Base-by-base conservation (phyloP, 2,113 vertebrate genomes). In the Petaurus breviceps region DNA sequence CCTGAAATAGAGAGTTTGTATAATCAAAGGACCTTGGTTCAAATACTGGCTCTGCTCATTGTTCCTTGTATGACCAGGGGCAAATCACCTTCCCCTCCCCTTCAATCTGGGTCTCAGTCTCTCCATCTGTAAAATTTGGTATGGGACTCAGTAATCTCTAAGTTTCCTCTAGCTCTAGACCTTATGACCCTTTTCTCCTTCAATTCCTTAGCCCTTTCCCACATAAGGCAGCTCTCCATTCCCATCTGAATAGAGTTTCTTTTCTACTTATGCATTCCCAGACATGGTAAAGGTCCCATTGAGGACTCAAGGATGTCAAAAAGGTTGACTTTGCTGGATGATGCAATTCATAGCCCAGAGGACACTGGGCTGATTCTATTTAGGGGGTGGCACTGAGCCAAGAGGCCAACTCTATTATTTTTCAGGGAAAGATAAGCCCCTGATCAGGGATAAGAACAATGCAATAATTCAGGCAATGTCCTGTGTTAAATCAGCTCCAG, bases 381-480 rank as follows among this genome's bases (percentile, higher is more conserved):
- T 43, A 84, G 68, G n/a, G 0, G 91, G 93, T 51, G 92, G 55
- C 6, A 26, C 52, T 9, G 10, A 97, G 92, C 93, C 94, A 90
- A 96, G 89, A 91, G 84, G 93, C 92, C 77, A 92, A 92, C 25
- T 77, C 53, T 50, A 0, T 96, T 91, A 90, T 91, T 93, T 50
- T 91, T 8, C 91, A 91, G 31, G 55, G n/a, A 91, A 77, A 92
- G 94, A 95, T 54, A 94, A 94, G 55, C 51, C 2, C n/a, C 94
- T 8, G 14, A 95, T 96, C 51, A 47, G 89, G 7, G 51, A 93
- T 96, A 5, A n/a, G 61, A 28, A 28, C 68, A 93, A 91, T 93
- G 93, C 90, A 50, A 22, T 89, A 84, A 92, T 93, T 50, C 37
- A 49, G 47, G 52, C 23, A 2, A 11, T 28, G 47, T 37, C 9